Evolutionary conservation across 2,888 invertebrate genomes (phyloP).

Genomic region (Creontiades dilutus): DNA sequence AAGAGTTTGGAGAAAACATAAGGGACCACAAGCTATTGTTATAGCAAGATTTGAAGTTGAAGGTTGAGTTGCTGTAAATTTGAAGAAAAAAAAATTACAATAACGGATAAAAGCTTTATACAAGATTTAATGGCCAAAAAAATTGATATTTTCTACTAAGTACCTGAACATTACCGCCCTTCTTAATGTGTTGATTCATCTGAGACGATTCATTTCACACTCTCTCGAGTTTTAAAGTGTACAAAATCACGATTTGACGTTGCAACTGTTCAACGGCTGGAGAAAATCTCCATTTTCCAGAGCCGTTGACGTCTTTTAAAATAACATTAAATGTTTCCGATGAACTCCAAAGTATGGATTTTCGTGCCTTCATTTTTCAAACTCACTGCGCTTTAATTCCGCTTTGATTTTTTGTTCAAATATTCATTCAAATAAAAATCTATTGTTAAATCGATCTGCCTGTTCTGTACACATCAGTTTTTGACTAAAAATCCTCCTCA

Average conservation of each 20-base stretch:
- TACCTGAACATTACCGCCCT: conserved; percentile 70
- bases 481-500: neutral
- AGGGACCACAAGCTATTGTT: conserved; percentile 62
- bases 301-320: neutral
- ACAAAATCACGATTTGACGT: neutral
- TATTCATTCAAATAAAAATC: neutral
- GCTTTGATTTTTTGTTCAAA: neutral
- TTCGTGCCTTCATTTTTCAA: conserved; percentile 50
- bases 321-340: neutral
- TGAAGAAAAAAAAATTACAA: conserved; percentile 33
- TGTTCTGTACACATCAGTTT: neutral
- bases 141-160: conserved; percentile 66
- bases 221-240: neutral
- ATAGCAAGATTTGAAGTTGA: conserved; percentile 46
- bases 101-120: conserved; percentile 61
- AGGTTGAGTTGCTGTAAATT: conserved; percentile 60
- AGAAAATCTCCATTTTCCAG: neutral
- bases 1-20: conserved; percentile 43
- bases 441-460: neutral
- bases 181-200: neutral
- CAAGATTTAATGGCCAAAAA: conserved; percentile 40
- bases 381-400: neutral
- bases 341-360: neutral
- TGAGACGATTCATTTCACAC: neutral
- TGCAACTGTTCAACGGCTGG: neutral